Evolutionary conservation across 2,113 vertebrate species (phyloP), one percentile per base, ranked within the genome.

Genomic region (Pandion haliaetus): DNA sequence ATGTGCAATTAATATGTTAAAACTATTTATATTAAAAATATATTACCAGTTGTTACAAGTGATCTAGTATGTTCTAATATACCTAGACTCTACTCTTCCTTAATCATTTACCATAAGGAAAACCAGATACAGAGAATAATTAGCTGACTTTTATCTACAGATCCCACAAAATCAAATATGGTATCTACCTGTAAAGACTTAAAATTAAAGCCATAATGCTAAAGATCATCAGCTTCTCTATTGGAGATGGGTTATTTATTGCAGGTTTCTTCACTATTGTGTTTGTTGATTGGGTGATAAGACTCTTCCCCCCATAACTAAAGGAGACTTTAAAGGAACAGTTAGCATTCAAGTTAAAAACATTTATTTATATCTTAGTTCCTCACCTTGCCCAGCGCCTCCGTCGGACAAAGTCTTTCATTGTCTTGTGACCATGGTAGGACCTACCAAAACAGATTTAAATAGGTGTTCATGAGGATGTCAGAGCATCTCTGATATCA

Each of bases 351-450:
- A 20, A 65, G 9, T n/a, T 86, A 55, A 76, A 70, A 82, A 58
- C n/a, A 61, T 57, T 5, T 32, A 29, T 10, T 55, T 72, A 1
- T 26, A 36, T 38, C 23, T 67, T 25, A 29, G 34, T 23, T 57
- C 49, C 88, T 97, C 98, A 99, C 99, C 99, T 99, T 94, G 99
- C 98, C 99, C 99, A 99, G 90, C 99, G 98, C 95, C 99, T 98
- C 91, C 99, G 98, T 80, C 99, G 98, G 34, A 99, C 99, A 92
- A 99, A 99, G 97, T 99, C 99, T 97, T 99, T 99, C 97, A 99
- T 98, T 55, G 99, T 99, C 98, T 99, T 99, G 97, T 99, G 97
- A 32, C 99, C 98, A 1, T 99, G 99, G 97, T 99, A 99, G 13
- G 99, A 99, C 96, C 99, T 99, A 97, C 40, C 94, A 78, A 89